These are phyloP conservation scores for Tinea trinotella DNA, from an alignment of 2,888 invertebrate genomes.

Conservation along the genomic window DNA sequence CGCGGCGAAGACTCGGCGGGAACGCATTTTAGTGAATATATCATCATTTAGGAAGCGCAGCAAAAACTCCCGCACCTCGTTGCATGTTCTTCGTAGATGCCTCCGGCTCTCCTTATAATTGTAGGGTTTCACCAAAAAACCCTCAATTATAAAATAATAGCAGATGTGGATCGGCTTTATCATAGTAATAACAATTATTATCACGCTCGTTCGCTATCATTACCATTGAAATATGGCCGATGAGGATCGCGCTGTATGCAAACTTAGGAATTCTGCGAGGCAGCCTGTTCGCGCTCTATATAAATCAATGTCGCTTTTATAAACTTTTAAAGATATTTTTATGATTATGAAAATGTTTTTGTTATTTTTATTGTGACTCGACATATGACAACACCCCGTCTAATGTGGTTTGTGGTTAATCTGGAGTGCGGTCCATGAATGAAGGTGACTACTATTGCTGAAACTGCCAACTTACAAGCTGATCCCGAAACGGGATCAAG, in stretches of 20 bases:
- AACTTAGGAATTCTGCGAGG: conserved; percentile 42
- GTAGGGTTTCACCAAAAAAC: conserved; percentile 69
- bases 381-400: no score
- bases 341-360: not conserved
- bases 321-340: not conserved
- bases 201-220: conserved; percentile 66
- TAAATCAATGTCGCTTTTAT: conserved; percentile 8
- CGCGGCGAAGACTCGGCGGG: conserved; percentile 26
- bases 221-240: conserved; percentile 65
- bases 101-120: conserved; percentile 69
- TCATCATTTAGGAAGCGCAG: conserved; percentile 55
- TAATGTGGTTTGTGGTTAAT: no score
- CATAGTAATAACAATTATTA: conserved; percentile 73
- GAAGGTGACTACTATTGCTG: no score
- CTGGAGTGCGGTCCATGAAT: no score
- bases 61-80: conserved; percentile 58
- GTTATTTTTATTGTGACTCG: no score
- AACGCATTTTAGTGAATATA: conserved; percentile 46
- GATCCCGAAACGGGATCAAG: no score
- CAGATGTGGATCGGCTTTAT: conserved; percentile 54
- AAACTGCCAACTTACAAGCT: no score
- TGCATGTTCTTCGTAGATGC: conserved; percentile 58
- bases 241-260: conserved; percentile 50
- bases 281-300: conserved; percentile 8
- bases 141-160: conserved; percentile 73